Conservation (phyloP, 2,888 invertebrate genomes). For the Cactoblastis cactorum region DNA sequence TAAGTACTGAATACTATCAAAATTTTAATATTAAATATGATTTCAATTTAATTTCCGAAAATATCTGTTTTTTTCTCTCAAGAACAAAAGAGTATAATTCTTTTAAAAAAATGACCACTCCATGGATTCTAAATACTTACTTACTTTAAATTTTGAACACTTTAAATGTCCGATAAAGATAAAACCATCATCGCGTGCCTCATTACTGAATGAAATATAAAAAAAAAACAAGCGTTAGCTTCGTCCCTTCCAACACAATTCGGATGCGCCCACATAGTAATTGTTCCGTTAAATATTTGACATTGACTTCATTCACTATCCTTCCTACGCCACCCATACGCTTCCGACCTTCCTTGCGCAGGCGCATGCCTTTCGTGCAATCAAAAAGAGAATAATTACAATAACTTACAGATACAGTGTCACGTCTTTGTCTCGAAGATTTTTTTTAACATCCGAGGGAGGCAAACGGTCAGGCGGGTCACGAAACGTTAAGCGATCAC, state of each 20-base stretch:
- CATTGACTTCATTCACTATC: conserved; percentile 13
- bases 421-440: background rate
- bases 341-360: conserved; percentile 12
- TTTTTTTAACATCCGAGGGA: background rate
- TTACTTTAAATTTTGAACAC: too few species aligned
- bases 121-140: too few species aligned
- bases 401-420: background rate
- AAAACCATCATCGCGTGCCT: background rate
- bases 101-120: too few species aligned
- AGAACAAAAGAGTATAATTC: too few species aligned
- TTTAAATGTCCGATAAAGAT: too few species aligned
- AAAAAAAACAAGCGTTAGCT: background rate
- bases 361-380: conserved; percentile 1
- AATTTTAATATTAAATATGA: too few species aligned
- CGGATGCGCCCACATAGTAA: conserved; percentile 13
- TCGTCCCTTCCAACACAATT: background rate
- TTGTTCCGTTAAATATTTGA: conserved; percentile 16
- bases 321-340: conserved; percentile 13
- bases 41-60: too few species aligned
- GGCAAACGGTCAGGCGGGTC: background rate
- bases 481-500: too few species aligned
- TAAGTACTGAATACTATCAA: too few species aligned
- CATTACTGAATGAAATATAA: background rate
- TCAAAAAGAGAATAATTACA: background rate
- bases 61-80: too few species aligned